A percentile compares a stretch with the other conserved stretches of the same genome.
These are phyloP conservation scores for Drosophila cracens DNA, from an alignment of 2,888 invertebrate species.

Conservation along the genomic window DNA sequence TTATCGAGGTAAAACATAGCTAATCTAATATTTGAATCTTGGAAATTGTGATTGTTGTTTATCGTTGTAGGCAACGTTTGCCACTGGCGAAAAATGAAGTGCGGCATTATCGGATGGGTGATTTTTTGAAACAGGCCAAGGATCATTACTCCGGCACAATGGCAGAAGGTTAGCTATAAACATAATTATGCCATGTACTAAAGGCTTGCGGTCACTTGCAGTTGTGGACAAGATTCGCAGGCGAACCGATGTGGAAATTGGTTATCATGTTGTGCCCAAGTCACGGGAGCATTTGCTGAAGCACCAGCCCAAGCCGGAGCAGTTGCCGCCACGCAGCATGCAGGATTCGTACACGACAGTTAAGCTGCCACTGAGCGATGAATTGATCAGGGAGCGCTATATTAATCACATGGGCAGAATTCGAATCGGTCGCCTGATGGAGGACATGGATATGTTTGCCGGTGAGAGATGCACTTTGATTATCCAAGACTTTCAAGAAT, in stretches of 20 bases:
- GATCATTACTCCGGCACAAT: constrained; percentile 62
- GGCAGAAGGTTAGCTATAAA: constrained; percentile 47
- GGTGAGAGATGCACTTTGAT: constrained; percentile 86
- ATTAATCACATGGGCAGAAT: constrained; percentile 87
- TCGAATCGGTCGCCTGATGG: constrained; percentile 89
- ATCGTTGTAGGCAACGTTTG: constrained; percentile 3
- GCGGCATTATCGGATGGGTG: constrained; percentile 35
- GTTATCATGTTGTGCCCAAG: constrained; percentile 85
- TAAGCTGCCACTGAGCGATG: constrained; percentile 88
- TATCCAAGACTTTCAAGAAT: background rate
- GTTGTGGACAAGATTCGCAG: constrained; percentile 74
- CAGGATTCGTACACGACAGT: constrained; percentile 89
- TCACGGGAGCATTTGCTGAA: constrained; percentile 86
- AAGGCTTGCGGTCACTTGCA: constrained; percentile 18
- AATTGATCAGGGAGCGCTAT: constrained; percentile 88
- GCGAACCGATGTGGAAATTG: constrained; percentile 75
- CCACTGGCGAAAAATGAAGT: background rate
- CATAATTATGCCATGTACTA: background rate
- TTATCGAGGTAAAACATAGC: constrained; percentile 11
- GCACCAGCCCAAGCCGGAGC: constrained; percentile 86
- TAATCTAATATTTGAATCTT: background rate
- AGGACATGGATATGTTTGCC: constrained; percentile 92
- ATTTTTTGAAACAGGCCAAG: constrained; percentile 28
- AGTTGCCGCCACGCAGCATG: constrained; percentile 88
- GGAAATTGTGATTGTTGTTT: background rate